Percentiles rank a stretch among this genome's conserved stretches.
Conservation (phyloP, 1,140 invertebrate genomes). For the Antheraea pernyi region DNA sequence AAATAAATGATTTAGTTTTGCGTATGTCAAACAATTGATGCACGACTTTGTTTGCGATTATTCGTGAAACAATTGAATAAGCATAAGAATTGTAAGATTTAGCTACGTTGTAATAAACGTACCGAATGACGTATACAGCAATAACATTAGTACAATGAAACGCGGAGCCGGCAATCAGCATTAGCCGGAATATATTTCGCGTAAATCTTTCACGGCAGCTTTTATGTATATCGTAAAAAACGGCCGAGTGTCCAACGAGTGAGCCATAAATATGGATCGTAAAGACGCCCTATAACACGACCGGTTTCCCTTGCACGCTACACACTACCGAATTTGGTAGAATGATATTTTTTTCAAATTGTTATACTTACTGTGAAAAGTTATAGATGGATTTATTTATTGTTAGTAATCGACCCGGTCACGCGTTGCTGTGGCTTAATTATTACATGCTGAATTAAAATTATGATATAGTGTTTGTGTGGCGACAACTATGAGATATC, state of each 20-base stretch:
- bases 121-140: constrained; percentile 22
- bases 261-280: constrained; percentile 69
- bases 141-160: constrained; percentile 48
- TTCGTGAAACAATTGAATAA: constrained; percentile 27
- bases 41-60: constrained; percentile 2
- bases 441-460: too few species aligned
- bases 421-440: too few species aligned
- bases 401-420: too few species aligned
- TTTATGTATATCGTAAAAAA: constrained; percentile 77
- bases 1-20: too few species aligned
- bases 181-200: constrained; percentile 73
- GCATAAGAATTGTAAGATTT: constrained; percentile 24
- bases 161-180: constrained; percentile 56
- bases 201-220: constrained; percentile 73
- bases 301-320: constrained; percentile 4
- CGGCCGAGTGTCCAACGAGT: constrained; percentile 58
- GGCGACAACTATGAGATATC: too few species aligned
- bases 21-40: too few species aligned
- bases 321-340: neutral
- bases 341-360: neutral
- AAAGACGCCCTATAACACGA: constrained; percentile 35
- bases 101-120: constrained; percentile 17
- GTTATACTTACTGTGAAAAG: too few species aligned
- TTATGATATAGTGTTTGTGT: too few species aligned
- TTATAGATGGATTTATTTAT: too few species aligned